A percentile compares a stretch with the other conserved stretches of the same genome.
Evolutionary conservation across 2,797 vertebrate genomes (phyloP).

Genomic region (Macropodus opercularis): DNA sequence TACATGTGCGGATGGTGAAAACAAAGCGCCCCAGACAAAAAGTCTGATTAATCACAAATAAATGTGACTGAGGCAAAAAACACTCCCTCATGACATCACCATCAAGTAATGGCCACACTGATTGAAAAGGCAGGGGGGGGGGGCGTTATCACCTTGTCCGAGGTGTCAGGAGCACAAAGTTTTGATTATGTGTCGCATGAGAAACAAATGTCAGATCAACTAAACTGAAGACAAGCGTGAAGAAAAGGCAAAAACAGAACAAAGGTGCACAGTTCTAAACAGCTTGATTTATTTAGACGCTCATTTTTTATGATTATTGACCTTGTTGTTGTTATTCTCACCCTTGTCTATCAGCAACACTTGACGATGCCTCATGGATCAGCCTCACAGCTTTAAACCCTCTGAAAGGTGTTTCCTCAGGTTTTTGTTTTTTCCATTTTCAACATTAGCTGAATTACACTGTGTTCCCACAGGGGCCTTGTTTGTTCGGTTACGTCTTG

Average conservation of each 20-base stretch:
- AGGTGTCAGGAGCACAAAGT: conserved; percentile 31
- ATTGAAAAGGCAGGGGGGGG: conserved; percentile 18
- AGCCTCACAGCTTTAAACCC: too few relatives aligned
- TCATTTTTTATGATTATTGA: too few relatives aligned
- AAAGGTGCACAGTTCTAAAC: too few relatives aligned
- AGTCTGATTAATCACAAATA: conserved; percentile 42
- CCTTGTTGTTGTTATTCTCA: too few relatives aligned
- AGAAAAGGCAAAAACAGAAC: too few relatives aligned
- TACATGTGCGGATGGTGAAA: conserved; percentile 11
- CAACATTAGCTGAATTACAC: conserved; percentile 28
- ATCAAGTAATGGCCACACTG: conserved; percentile 23
- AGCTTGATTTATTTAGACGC: conserved; percentile 2
- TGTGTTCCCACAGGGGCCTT: conserved; percentile 35
- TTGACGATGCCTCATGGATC: too few relatives aligned
- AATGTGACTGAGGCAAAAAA: conserved; percentile 34
- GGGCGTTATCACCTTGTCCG: conserved; percentile 38
- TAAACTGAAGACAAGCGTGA: too few relatives aligned
- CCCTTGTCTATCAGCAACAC: too few relatives aligned
- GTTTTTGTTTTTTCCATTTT: conserved; percentile 36
- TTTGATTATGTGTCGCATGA: conserved; percentile 25
- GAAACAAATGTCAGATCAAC: conserved; percentile 42
- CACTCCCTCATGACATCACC: conserved; percentile 26
- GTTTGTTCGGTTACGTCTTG: conserved; percentile 54
- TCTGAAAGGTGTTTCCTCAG: conserved; percentile 39
- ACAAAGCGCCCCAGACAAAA: conserved; percentile 29